A percentile compares a stretch with the other conserved stretches of the same genome.
Evolutionary conservation across 2,797 vertebrate species (phyloP).

Genomic region (Malurus leucopterus): DNA sequence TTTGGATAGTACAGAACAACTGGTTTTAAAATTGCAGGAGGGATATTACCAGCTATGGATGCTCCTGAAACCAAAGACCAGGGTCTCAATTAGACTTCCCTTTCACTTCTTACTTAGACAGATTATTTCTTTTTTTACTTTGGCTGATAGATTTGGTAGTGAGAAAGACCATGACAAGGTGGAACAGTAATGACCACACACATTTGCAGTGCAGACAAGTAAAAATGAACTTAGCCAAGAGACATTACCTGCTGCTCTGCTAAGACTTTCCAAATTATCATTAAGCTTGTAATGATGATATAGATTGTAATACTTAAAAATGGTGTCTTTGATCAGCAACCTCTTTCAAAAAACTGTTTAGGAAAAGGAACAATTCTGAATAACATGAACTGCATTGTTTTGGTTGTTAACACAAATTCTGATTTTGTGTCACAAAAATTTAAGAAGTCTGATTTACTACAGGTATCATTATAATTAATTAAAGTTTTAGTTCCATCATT

Average conservation of each 20-base stretch:
- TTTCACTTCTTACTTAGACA: neutral
- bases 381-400: neutral
- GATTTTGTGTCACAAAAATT: neutral
- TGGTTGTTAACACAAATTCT: neutral
- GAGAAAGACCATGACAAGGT: neutral
- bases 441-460: neutral
- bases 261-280: neutral
- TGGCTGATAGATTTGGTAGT: neutral
- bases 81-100: neutral
- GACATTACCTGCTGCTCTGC: neutral
- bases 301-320: neutral
- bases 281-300: neutral
- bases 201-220: neutral
- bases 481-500: neutral
- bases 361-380: neutral
- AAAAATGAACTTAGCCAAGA: neutral
- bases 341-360: neutral
- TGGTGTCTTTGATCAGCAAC: neutral
- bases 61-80: neutral
- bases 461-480: neutral
- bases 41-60: neutral
- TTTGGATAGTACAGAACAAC: neutral
- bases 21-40: fast-evolving
- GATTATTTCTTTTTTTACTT: neutral
- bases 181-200: neutral